Evolutionary conservation across 1,140 invertebrate genomes (phyloP), one percentile per base, ranked within the genome.

Genomic region (Apis dorsata): DNA sequence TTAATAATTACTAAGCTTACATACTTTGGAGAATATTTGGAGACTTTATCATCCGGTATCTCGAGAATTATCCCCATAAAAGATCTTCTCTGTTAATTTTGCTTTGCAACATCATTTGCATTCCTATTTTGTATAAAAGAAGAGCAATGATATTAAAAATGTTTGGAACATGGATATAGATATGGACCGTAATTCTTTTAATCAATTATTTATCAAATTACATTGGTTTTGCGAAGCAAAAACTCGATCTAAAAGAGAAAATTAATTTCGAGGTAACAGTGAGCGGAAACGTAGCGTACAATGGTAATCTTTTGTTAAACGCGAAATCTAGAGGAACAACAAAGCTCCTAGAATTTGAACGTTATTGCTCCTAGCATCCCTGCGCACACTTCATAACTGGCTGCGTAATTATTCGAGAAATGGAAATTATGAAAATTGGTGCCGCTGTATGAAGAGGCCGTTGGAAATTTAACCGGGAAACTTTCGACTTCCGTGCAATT

Each of bases 181-280:
- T 4, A 4, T 34, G 34, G 34, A 34, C 3, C 34, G 34, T 44
- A 7, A 44, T 7, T 44, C 34, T 7, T 44, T 44, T 44, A 7
- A 44, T 44, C 34, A 7, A 44, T 34, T 34, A 34, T 34, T 34
- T 34, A 3, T 34, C 34, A 34, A 34, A 3, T 34, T 34, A 34
- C 34, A 3, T 44, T 7, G 34, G 34, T 44, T 81, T 74, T 74
- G 60, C 60, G 57, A 65, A 57, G 71, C 28, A 24, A 24, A 24
- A 75, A 81, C 79, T 51, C 34, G 72, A 17, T 81, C 53, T 62
- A 21, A 44, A 44, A 44, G 34, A 44, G 34, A 44, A 75, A 81
- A 62, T 81, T 75, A 81, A 62, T 81, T 74, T 81, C 79, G 44
- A 55, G 19, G 62, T n/a, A 62, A 75, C 53, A 68, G 53, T 57